phyloP scores from a whole-genome alignment of 2,888 invertebrate species.

The Cybosia mesomella region DNA sequence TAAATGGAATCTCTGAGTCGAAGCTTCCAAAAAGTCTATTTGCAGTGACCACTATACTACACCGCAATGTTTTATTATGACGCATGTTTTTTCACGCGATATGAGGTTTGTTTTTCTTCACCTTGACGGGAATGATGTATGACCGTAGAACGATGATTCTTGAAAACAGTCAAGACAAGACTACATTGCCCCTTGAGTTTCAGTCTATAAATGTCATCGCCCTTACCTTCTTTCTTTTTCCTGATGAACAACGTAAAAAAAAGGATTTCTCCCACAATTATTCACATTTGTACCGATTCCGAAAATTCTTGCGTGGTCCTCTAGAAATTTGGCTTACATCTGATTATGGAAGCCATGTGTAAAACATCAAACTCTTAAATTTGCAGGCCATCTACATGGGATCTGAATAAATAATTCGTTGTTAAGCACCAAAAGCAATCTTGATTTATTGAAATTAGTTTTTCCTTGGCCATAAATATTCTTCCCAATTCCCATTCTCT shows the following conservation, averaged over 20 bases:
- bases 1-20: conserved; percentile 23
- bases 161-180: background rate
- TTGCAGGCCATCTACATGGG: too few relatives aligned
- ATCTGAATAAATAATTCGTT: too few relatives aligned
- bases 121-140: conserved; percentile 16
- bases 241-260: background rate
- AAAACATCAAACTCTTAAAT: background rate
- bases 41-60: conserved; percentile 22
- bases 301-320: background rate
- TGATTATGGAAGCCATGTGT: background rate
- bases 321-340: background rate
- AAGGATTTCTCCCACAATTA: too few relatives aligned
- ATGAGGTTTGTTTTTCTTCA: conserved; percentile 26
- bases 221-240: background rate
- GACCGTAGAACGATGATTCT: background rate
- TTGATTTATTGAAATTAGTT: too few relatives aligned
- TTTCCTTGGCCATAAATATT: too few relatives aligned
- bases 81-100: conserved; percentile 26
- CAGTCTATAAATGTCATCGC: background rate
- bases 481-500: too few relatives aligned
- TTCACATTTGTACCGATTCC: background rate
- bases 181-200: background rate
- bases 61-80: conserved; percentile 21
- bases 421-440: too few relatives aligned
- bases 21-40: conserved; percentile 26